Conservation (phyloP, 2,888 invertebrate species). For the Belgica antarctica region DNA sequence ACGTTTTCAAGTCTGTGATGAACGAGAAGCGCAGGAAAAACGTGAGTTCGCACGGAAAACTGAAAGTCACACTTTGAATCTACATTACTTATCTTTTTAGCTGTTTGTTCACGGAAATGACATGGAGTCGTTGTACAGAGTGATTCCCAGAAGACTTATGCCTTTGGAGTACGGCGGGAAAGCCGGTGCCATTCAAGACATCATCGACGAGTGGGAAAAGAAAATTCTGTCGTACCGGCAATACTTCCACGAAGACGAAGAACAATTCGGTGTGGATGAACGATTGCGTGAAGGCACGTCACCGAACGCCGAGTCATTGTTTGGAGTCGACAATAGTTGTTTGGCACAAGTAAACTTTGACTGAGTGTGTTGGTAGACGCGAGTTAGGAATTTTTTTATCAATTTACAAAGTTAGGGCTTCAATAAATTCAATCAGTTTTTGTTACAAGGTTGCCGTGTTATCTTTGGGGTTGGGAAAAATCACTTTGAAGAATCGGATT, state of each 20-base stretch:
- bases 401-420: no score
- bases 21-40: constrained; percentile 59
- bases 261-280: constrained; percentile 41
- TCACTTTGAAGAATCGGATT: no score
- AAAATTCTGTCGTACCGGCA: constrained; percentile 32
- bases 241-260: constrained; percentile 45
- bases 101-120: constrained; percentile 58
- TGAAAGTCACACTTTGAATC: neutral
- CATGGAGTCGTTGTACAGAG: constrained; percentile 58
- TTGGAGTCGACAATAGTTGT: constrained; percentile 53
- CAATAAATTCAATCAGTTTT: no score
- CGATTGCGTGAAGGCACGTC: constrained; percentile 46
- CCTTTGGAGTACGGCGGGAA: constrained; percentile 56
- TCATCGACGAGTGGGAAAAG: constrained; percentile 30
- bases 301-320: constrained; percentile 48
- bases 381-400: no score
- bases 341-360: constrained; percentile 53
- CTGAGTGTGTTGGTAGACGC: no score
- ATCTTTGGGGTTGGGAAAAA: no score
- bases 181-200: constrained; percentile 54
- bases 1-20: constrained; percentile 58
- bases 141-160: constrained; percentile 60
- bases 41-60: constrained; percentile 54
- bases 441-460: no score
- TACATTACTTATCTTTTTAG: constrained; percentile 50